Evolutionary conservation across 1,140 invertebrate genomes (phyloP), one percentile per base, ranked within the genome.

Genomic region (Penaeus indicus): DNA sequence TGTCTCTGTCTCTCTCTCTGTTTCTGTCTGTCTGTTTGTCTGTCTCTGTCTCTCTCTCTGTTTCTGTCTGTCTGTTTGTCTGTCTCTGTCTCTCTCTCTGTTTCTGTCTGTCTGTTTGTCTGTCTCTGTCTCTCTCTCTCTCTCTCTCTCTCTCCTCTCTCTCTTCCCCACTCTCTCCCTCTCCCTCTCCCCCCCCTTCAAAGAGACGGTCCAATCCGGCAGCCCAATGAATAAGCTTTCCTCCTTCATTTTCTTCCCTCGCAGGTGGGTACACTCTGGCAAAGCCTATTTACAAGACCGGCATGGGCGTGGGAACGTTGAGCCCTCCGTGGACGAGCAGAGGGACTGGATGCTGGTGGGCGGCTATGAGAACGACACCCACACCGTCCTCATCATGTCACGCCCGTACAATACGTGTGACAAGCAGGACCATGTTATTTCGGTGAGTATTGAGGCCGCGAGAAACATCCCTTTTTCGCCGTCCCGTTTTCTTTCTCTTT

Each of bases 391-490:
- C 22, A 79, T 84, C 47, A 91, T 92, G 89, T 88, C 86, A 10
- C 82, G 92, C 19, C 89, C 90, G 27, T 91, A 91, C 64, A 86
- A 91, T 18, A 92, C 91, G 19, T 92, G 92, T 62, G 92, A 92
- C 85, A 81, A 90, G 27, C 85, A 92, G 84, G 90, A 91, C 61
- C 90, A 91, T 72, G 82, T 84, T 67, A 90, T 91, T 27, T 84
- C 90, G 62, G 90, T 91, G 67, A 89, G 88, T 88, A 60, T 62
- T 21, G 42, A 21, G 18, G 47, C 21, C 22, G n/a, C 64, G 64
- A 16, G 19, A 69, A 16, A 18, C 19, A n/a, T 8, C 19, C 5
- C 0, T 69, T 69, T 10, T 54, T 3, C 47, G 47, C 47, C 38
- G n/a, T n/a, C n/a, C 38, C 38, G 47, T 75, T 75, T 18, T 75